phyloP scores from a whole-genome alignment of 2,888 invertebrate genomes.

The Zhengitettix transpicula region DNA sequence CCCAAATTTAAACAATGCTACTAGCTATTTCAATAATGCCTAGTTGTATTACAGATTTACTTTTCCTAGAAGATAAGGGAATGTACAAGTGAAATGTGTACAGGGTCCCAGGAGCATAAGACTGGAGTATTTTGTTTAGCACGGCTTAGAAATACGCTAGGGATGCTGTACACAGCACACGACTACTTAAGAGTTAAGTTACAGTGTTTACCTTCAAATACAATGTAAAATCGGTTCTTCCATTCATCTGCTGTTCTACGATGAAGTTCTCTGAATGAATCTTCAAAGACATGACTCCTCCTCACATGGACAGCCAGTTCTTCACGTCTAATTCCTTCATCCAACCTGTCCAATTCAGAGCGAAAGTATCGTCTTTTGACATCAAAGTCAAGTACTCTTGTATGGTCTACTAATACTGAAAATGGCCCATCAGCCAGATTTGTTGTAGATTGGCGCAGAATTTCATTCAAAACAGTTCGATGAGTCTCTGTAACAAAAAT shows the following conservation, averaged over 20 bases:
- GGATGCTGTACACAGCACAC: no score
- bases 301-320: slow-evolving; percentile 76
- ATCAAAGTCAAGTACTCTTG: slow-evolving; percentile 75
- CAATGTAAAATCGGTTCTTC: slow-evolving; percentile 83
- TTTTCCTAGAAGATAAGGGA: no score
- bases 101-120: no score
- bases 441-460: slow-evolving; percentile 60
- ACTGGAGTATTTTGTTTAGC: no score
- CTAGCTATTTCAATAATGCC: no score
- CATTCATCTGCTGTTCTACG: slow-evolving; percentile 69
- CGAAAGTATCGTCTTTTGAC: slow-evolving; percentile 75
- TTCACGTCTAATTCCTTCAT: slow-evolving; percentile 61
- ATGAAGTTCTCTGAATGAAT: slow-evolving; percentile 74
- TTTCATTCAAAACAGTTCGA: slow-evolving; percentile 75
- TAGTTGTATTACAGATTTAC: no score
- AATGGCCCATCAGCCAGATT: slow-evolving; percentile 76
- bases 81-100: no score
- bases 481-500: slow-evolving; percentile 48
- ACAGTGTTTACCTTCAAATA: slow-evolving; percentile 63
- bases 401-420: slow-evolving; percentile 72
- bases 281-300: slow-evolving; percentile 71
- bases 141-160: no score
- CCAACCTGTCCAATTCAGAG: slow-evolving; percentile 67
- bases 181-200: no score
- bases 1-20: no score